Base-by-base conservation (phyloP, 1,140 invertebrate species). In the Orchesella cincta region DNA sequence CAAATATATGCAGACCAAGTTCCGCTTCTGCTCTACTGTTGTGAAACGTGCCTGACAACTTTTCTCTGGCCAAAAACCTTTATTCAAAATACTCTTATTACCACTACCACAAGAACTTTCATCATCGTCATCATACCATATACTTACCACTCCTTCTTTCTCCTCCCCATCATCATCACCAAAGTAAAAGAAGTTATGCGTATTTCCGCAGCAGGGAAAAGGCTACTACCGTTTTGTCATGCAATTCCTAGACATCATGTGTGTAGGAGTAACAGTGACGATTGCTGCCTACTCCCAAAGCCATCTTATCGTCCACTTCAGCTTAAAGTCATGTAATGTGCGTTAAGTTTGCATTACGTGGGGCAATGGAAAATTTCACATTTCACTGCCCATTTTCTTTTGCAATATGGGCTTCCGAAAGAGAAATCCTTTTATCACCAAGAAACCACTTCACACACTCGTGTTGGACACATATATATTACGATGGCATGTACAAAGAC, bases 21-120 rank as follows among this genome's bases (percentile, higher is more conserved):
- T 57, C 54, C 54, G 54, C 5, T n/a, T 57, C 14, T 5, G 54
- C 54, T 57, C 54, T 18, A 57, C 54, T 57, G 12, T 23, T 57
- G 54, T 57, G 54, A 57, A 23, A 57, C 54, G 54, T 57, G 54
- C 54, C 54, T 57, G 54, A 57, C 54, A 57, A 57, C 12, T 57
- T 57, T 57, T 57, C 54, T 57, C 54, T 23, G 54, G 54, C 26
- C 54, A 57, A 57, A n/a, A 57, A 12, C 54, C 54, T 57, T 57
- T 57, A 57, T 57, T 57, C 54, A 57, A 57, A 57, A 57, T 57
- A 57, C 54, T 57, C 54, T 57, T 57, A 57, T 57, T 57, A 57
- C 54, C 54, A 57, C 26, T 57, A 57, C 54, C 54, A 23, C 54
- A 57, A 57, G 12, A 57, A 57, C 54, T 57, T 57, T 57, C 54